Base-by-base conservation (phyloP, 2,113 vertebrate genomes). In the Ciconia maguari region DNA sequence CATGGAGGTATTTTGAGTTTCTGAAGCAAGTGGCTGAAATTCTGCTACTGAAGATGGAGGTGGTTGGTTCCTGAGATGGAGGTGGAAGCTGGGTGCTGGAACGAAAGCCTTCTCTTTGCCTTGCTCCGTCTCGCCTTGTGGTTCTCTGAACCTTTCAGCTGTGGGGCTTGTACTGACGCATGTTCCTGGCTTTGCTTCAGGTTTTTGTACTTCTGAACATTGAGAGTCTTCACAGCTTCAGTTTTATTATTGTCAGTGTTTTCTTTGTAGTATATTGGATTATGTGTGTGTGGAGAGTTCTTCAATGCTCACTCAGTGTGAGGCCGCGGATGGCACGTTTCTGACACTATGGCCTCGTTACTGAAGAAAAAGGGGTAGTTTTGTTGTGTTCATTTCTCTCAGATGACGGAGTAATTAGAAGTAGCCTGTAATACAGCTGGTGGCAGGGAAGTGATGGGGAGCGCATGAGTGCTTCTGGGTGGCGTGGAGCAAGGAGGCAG, bases 81-180 rank as follows among this genome's bases (percentile, higher is more conserved):
- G 1, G 11, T 89, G 30, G 7, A 57, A 61, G 30, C 13, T 48
- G 8, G 10, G 12, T 74, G 21, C 44, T 69, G 17, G 46, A 80
- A 57, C 0, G 3, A 68, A 89, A 89, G 25, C 24, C 2, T 1
- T 42, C 19, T 57, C 13, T 24, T 89, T 0, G 1, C 8, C 24
- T 11, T 0, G 0, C 7, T 89, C 16, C 0, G 1, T 13, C 21
- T 79, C 5, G 4, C 9, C 38, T 38, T 38, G 38, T 21, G 22
- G 18, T 62, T 85, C 9, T 81, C 17, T 7, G 5, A 29, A 9
- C 21, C 19, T 77, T 80, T 61, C 34, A 77, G 27, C 13, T 42
- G 5, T 4, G 2, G 21, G 9, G 8, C 20, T 87, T 0, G 0
- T 58, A 19, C 4, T 70, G 41, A 21, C 0, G 0, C 2, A 2